phyloP scores from a whole-genome alignment of 2,113 vertebrate species.

The Mungos mungo region DNA sequence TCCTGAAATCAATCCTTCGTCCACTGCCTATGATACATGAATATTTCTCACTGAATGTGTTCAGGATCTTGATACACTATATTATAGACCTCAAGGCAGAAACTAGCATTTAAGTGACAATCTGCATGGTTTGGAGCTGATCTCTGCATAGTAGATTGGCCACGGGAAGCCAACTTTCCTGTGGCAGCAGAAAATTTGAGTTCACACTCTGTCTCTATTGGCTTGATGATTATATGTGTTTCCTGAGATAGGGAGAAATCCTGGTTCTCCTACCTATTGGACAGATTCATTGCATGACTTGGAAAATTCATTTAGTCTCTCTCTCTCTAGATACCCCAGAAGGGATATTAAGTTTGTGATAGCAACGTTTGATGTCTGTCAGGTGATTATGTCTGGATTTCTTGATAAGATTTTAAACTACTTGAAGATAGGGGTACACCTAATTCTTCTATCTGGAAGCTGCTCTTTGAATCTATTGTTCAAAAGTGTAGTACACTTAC shows the following conservation, averaged over 20 bases:
- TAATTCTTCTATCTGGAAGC: constrained; percentile 34
- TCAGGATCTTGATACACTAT: background rate
- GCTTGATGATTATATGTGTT: constrained; percentile 5
- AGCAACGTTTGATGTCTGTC: background rate
- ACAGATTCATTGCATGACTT: background rate
- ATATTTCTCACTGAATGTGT: constrained; percentile 3
- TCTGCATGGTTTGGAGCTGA: background rate
- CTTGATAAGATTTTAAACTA: background rate
- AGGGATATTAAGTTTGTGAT: constrained; percentile 21
- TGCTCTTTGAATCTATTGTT: background rate
- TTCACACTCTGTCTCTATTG: background rate
- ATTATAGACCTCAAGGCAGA: background rate
- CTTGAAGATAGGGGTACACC: background rate
- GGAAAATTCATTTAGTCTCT: background rate
- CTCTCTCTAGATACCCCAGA: background rate
- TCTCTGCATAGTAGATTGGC: background rate
- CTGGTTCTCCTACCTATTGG: background rate
- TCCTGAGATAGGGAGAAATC: background rate
- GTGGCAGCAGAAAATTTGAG: background rate
- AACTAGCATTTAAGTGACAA: background rate
- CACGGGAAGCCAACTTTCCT: background rate
- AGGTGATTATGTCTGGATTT: background rate
- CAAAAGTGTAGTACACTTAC: background rate
- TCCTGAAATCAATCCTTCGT: background rate
- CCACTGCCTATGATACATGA: background rate